A percentile compares a stretch with the other conserved stretches of the same genome.
Conservation (phyloP, 2,113 vertebrate genomes). For the Epinephelus fuscoguttatus region DNA sequence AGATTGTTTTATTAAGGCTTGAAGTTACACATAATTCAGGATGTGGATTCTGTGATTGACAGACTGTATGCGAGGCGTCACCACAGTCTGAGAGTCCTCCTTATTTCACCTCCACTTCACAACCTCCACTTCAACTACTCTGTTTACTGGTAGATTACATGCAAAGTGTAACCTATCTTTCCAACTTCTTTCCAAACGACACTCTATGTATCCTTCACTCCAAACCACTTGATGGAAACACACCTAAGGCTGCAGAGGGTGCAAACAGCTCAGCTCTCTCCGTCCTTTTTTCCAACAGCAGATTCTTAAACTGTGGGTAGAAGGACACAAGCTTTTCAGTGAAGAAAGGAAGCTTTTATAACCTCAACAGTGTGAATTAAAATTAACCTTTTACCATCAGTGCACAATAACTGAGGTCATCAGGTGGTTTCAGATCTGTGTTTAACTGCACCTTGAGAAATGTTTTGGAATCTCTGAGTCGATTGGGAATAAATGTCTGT, state of each 20-base stretch:
- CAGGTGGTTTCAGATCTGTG: constrained; percentile 9
- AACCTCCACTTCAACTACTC: too few relatives aligned
- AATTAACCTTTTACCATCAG: neutral
- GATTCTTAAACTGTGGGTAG: constrained; percentile 3
- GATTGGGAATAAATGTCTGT: neutral
- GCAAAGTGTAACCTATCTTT: too few relatives aligned
- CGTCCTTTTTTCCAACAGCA: constrained; percentile 7
- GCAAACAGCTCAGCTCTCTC: constrained; percentile 10
- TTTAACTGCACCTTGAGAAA: neutral
- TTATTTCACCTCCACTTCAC: too few relatives aligned
- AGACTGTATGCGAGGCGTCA: too few relatives aligned
- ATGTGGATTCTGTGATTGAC: too few relatives aligned
- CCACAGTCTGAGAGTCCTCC: too few relatives aligned
- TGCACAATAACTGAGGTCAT: neutral
- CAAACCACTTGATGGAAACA: too few relatives aligned
- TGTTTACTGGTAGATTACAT: too few relatives aligned
- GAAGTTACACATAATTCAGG: too few relatives aligned
- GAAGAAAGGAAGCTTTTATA: constrained; percentile 35
- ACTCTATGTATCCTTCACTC: too few relatives aligned
- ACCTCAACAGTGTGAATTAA: neutral
- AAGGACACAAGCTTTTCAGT: constrained; percentile 33
- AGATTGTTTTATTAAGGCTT: too few relatives aligned
- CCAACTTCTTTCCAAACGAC: too few relatives aligned
- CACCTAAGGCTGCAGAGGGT: neutral
- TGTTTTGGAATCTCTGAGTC: constrained; percentile 1